Evolutionary conservation across 1,140 invertebrate species (phyloP).

Genomic region (Goniozus legneri): DNA sequence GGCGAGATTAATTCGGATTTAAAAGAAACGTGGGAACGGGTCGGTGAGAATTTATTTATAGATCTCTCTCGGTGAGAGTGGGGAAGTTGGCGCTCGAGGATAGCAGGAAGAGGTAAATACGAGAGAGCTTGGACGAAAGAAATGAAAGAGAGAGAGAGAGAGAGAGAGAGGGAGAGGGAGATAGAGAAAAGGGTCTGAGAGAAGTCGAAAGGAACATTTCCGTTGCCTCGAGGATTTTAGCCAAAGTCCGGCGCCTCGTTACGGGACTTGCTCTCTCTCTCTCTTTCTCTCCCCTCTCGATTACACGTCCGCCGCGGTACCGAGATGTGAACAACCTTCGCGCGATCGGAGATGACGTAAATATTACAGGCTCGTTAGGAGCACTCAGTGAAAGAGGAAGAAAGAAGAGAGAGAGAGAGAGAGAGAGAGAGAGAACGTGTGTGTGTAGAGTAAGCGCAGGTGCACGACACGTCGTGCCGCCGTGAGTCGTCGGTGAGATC

Average conservation of each 20-base stretch:
- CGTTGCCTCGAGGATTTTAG: slow-evolving; percentile 11
- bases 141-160: slow-evolving; percentile 3
- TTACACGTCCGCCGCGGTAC: slow-evolving; percentile 26
- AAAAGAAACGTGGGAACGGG: slow-evolving; percentile 10
- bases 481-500: slow-evolving; percentile 1
- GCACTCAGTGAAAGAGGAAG: too few species aligned
- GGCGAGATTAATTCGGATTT: slow-evolving; percentile 17
- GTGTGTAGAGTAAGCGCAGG: slow-evolving; percentile 31
- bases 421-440: too few species aligned
- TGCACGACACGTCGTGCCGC: slow-evolving; percentile 16
- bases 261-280: slow-evolving; percentile 26
- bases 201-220: slow-evolving; percentile 9
- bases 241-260: slow-evolving; percentile 29
- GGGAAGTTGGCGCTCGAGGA: slow-evolving; percentile 1
- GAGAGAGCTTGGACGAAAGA: slow-evolving; percentile 9
- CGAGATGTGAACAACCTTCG: slow-evolving; percentile 36
- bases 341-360: slow-evolving; percentile 34
- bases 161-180: slow-evolving; percentile 2
- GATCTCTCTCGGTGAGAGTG: background rate
- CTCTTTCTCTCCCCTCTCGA: too few species aligned
- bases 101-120: background rate
- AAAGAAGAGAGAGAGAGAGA: too few species aligned
- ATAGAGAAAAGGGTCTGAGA: background rate
- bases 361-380: slow-evolving; percentile 41
- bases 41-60: slow-evolving; percentile 17